phyloP scores from a whole-genome alignment of 2,888 invertebrate species.

The Tetragonisca angustula region DNA sequence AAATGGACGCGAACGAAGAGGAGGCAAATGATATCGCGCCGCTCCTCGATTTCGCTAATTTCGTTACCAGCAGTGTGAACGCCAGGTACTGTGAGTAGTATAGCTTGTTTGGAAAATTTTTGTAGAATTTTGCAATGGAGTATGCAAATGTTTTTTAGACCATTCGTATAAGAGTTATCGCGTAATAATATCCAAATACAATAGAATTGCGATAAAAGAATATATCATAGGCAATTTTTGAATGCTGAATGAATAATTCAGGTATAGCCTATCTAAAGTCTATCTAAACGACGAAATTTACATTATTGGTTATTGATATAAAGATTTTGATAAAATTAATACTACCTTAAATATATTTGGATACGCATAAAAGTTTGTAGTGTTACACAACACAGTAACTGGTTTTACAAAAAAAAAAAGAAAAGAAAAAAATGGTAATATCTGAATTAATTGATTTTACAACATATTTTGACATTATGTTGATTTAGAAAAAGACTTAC shows the following conservation, averaged over 20 bases:
- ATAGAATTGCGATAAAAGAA: no score
- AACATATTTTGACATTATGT: no score
- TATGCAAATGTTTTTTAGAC: neutral
- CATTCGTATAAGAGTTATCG: no score
- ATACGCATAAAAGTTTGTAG: neutral
- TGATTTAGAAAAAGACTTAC: no score
- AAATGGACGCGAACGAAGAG: conserved; percentile 79
- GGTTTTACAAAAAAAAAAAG: no score
- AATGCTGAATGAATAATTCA: neutral
- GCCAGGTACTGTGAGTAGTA: conserved; percentile 82
- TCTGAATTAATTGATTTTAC: no score
- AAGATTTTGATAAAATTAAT: neutral
- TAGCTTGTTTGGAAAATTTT: no score
- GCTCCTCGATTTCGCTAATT: conserved; percentile 84
- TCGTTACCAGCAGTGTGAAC: conserved; percentile 85
- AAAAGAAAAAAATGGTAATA: no score
- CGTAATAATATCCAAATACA: no score
- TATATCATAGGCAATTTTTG: neutral
- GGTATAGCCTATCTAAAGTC: no score
- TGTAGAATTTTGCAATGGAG: neutral
- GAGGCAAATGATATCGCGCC: conserved; percentile 85
- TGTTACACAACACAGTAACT: neutral
- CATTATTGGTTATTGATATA: no score
- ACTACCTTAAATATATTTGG: neutral
- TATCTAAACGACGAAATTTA: no score